Evolutionary conservation across 2,888 invertebrate species (phyloP), one percentile per base, ranked within the genome.

Genomic region (Leucozona laternaria): DNA sequence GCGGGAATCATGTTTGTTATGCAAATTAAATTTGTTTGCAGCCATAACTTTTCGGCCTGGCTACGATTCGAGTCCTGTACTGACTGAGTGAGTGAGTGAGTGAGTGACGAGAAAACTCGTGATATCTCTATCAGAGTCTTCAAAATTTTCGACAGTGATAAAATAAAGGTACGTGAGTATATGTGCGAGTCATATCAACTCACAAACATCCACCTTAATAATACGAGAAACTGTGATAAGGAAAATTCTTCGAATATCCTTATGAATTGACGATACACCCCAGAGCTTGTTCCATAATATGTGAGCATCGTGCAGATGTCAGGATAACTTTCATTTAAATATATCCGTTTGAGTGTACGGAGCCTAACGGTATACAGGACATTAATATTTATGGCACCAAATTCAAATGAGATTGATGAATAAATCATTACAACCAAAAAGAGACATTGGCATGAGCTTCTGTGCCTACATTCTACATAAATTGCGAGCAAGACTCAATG

Each of bases 381-480:
- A 86, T 86, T 86, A 86, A 86, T 86, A 86, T 86, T 82, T 86
- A 86, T 86, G 78, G 78, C 71, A 82, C 64, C 78, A 79, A 86
- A 86, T 86, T 86, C 82, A 82, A 82, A 86, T 82, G 86, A 86
- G 86, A 86, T 86, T 86, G 82, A 86, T 86, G 86, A 86, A 86
- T 86, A 86, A 86, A 79, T 86, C 86, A 86, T 86, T 64, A 86
- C 78, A 64, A 43, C 48, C 31, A 45, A 31, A 45, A 71, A 20
- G 50, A 43, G 55, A 60, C 40, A 45, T 37, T 40, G 58, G 81
- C 55, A 31, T 73, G 75, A 31, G 76, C 53, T 20, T 17, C 50
- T 55, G 57, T 53, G n/a, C n/a, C n/a, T n/a, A n/a, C n/a, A n/a
- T n/a, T n/a, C n/a, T n/a, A 28, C 31, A 53, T 34, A 31, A 40